phyloP scores from a whole-genome alignment of 2,113 vertebrate species.

The Brachyhypopomus occidentalis region DNA sequence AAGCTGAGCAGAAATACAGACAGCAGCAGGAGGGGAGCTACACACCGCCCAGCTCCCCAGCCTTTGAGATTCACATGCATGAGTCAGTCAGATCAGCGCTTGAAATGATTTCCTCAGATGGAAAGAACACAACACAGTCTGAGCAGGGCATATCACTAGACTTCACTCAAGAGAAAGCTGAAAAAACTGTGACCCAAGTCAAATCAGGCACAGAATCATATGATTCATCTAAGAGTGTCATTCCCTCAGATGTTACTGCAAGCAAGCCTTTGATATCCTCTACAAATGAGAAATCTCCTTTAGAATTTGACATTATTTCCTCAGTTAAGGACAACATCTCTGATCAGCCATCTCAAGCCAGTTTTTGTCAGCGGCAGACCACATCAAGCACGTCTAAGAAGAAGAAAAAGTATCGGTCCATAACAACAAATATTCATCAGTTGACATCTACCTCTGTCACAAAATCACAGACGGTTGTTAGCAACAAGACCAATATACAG shows the following conservation, averaged over 20 bases:
- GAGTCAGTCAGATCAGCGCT: conserved; percentile 65
- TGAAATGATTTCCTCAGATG: conserved; percentile 65
- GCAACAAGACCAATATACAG: conserved; percentile 45
- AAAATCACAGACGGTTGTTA: conserved; percentile 50
- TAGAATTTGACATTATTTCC: conserved; percentile 55
- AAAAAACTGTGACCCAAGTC: conserved; percentile 54
- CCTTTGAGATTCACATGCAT: conserved; percentile 61
- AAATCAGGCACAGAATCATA: conserved; percentile 55
- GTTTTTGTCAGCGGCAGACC: conserved; percentile 64
- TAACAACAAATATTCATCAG: conserved; percentile 63
- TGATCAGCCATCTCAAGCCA: conserved; percentile 65
- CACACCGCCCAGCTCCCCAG: conserved; percentile 63
- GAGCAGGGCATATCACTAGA: conserved; percentile 58
- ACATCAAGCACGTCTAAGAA: conserved; percentile 63
- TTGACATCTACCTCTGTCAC: conserved; percentile 58
- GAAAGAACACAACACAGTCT: conserved; percentile 50
- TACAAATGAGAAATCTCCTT: conserved; percentile 56
- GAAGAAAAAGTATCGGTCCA: conserved; percentile 60
- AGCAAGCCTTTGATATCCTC: conserved; percentile 56
- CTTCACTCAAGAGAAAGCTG: conserved; percentile 50
- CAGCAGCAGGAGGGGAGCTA: conserved; percentile 76
- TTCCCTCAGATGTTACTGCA: conserved; percentile 50
- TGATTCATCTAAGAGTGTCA: conserved; percentile 59
- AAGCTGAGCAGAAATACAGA: conserved; percentile 85
- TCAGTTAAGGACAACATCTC: conserved; percentile 62